Conservation (phyloP, 2,797 vertebrate species). For the Champsocephalus esox region DNA sequence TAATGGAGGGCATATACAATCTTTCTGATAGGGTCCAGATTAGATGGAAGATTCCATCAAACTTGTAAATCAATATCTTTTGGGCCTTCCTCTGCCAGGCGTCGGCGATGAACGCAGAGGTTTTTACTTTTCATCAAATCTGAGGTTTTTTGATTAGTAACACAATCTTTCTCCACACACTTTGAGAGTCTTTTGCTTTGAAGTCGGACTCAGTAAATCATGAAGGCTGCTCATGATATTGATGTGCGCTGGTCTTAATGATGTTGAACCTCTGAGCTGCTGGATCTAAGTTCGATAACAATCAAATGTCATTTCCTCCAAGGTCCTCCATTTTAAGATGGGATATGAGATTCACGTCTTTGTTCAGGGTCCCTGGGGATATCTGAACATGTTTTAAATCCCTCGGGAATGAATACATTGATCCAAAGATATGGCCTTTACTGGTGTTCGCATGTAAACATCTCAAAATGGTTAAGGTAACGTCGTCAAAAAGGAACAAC, state of each 20-base stretch:
- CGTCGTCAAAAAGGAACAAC: too few species aligned
- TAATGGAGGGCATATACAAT: neutral
- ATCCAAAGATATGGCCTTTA: too few species aligned
- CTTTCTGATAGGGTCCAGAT: neutral
- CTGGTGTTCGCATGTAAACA: too few species aligned
- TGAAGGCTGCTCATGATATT: neutral
- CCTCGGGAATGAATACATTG: too few species aligned
- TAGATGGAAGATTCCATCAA: neutral
- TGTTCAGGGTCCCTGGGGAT: too few species aligned
- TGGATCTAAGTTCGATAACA: neutral
- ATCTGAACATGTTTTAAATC: too few species aligned
- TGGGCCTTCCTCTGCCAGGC: too few species aligned
- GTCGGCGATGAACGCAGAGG: too few species aligned
- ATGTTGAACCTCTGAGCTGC: neutral
- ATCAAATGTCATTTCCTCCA: neutral
- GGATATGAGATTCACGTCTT: neutral
- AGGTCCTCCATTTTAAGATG: constrained; percentile 26
- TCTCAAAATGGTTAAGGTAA: too few species aligned
- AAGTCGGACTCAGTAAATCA: neutral
- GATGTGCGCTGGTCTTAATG: neutral
- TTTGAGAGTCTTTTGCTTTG: neutral
- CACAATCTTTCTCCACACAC: neutral
- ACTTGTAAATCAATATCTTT: too few species aligned
- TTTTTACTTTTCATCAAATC: neutral
- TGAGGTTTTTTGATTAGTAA: neutral